Base-by-base conservation (phyloP, 2,797 vertebrate species). In the Vultur gryphus region DNA sequence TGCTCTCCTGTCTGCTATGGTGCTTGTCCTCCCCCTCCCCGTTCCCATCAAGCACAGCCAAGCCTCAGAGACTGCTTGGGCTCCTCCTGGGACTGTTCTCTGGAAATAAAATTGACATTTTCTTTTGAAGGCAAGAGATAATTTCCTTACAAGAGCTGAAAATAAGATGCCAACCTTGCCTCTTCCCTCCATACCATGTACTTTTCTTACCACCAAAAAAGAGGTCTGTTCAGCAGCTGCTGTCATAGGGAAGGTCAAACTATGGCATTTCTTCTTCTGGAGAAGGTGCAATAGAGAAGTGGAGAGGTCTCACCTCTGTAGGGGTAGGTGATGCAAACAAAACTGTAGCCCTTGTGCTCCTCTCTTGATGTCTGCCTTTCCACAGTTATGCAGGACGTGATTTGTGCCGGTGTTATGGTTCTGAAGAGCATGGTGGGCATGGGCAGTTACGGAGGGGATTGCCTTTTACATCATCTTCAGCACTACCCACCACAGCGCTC, bases 331-430 rank as follows among this genome's bases (percentile, higher is more conserved):
- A 11, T 59, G n/a, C n/a, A 67, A 86, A 62, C 8, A 78, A 46
- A 77, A 16, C 80, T n/a, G 39, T 37, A 87, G n/a, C 16, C 21
- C 54, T 52, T 43, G 41, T 80, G 13, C 52, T 79, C 41, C 17
- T 69, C 14, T 67, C n/a, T 44, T 48, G 31, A 29, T 61, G 8
- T 44, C 57, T 75, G 15, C 49, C 57, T 87, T 88, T 81, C 48
- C 73, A 55, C 44, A 52, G 54, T 81, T 37, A 9, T 9, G 31
- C n/a, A 59, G 59, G 18, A 25, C 37, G 58, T 35, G 57, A 31
- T 55, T 77, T 80, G 35, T 1, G 0, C 18, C 25, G 33, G 15
- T 6, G 9, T 16, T 0, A 0, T 37, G 43, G 33, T 58, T 77
- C 67, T 80, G 55, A 73, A 64, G 41, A 44, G 37, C 3, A 3